These are phyloP conservation scores for Lampris megalopsis DNA, from an alignment of 2,113 vertebrate genomes.

Conservation along the genomic window DNA sequence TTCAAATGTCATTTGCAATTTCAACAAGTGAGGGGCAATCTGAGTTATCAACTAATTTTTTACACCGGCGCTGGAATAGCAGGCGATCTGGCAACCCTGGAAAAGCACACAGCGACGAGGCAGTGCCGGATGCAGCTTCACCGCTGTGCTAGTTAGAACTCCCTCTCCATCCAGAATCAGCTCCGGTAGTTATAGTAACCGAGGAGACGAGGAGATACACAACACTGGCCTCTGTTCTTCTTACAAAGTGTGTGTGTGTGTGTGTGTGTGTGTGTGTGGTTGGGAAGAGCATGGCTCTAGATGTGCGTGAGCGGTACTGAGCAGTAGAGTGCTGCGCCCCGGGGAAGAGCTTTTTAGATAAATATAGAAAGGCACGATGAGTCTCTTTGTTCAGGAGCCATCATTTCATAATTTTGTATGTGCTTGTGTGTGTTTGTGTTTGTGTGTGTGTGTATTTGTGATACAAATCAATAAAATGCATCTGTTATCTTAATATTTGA, in stretches of 20 bases:
- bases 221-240: background rate
- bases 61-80: no score
- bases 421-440: background rate
- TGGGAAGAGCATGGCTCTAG: background rate
- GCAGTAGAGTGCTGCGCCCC: conserved; percentile 31
- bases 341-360: conserved; percentile 41
- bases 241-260: background rate
- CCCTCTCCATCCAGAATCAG: no score
- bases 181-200: no score
- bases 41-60: no score
- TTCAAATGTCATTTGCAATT: no score
- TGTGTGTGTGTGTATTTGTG: background rate
- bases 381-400: background rate
- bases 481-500: background rate
- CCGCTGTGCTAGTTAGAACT: no score
- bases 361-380: conserved; percentile 59
- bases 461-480: background rate
- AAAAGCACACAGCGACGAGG: no score
- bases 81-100: no score
- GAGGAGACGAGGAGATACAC: background rate
- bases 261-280: background rate
- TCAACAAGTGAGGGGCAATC: no score
- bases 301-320: background rate
- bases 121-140: no score
- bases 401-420: background rate